Conservation (phyloP, 2,888 invertebrate species). For the Piscicola geometra region DNA sequence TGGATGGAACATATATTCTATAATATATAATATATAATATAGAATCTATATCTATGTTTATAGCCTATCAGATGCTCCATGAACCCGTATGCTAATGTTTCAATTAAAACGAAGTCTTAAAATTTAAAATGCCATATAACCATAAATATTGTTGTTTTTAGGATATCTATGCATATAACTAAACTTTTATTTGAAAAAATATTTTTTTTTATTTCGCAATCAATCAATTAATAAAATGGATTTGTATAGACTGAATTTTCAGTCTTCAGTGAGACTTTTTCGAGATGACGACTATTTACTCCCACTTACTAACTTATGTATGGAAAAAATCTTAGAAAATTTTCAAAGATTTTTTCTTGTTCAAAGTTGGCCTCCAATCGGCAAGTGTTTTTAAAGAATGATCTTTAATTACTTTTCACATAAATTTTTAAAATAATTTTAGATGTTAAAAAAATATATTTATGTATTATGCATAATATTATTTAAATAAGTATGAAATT, state of each 20-base stretch:
- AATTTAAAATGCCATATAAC: too few relatives aligned
- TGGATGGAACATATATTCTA: too few relatives aligned
- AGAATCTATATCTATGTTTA: too few relatives aligned
- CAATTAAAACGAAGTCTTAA: too few relatives aligned
- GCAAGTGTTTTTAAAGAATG: neutral
- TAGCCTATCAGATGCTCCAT: too few relatives aligned
- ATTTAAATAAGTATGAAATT: too few relatives aligned
- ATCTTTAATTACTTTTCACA: neutral
- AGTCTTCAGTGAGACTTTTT: neutral
- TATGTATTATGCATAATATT: too few relatives aligned
- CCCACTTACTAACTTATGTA: neutral
- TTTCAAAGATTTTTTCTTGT: neutral
- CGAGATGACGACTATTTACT: neutral
- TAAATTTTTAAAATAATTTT: neutral
- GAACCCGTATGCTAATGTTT: too few relatives aligned
- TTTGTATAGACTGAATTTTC: neutral
- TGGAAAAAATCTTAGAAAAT: constrained; percentile 13
- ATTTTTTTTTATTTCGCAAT: neutral
- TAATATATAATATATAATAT: too few relatives aligned
- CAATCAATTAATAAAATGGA: neutral
- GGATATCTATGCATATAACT: too few relatives aligned
- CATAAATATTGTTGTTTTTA: too few relatives aligned
- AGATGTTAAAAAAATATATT: neutral
- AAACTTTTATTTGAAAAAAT: too few relatives aligned
- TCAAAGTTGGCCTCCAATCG: neutral